Evolutionary conservation across 1,140 invertebrate genomes (phyloP).

Genomic region (Cydia splendana): DNA sequence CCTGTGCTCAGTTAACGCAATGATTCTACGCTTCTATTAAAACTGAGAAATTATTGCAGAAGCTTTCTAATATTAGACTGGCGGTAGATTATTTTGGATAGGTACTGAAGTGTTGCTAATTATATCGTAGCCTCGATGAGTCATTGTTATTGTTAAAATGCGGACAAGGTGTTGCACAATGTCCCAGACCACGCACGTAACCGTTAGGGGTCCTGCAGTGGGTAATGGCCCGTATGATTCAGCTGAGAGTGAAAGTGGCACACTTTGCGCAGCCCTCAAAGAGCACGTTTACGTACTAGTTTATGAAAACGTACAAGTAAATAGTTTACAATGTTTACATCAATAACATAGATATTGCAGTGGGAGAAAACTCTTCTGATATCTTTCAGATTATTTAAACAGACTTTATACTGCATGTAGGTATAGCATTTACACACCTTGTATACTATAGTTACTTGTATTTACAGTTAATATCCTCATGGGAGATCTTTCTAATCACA

Average conservation of each 20-base stretch:
- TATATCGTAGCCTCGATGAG: constrained; percentile 39
- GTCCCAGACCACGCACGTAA: constrained; percentile 39
- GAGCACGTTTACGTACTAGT: not conserved
- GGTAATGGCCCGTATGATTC: constrained; percentile 62
- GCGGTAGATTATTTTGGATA: not conserved
- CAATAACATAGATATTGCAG: too few relatives aligned
- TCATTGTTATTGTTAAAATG: constrained; percentile 57
- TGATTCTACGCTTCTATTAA: constrained; percentile 24
- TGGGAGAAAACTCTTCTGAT: too few relatives aligned
- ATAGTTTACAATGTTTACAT: too few relatives aligned
- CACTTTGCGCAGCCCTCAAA: constrained; percentile 49
- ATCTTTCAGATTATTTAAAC: too few relatives aligned
- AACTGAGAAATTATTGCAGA: not conserved
- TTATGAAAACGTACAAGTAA: not conserved
- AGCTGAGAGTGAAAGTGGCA: constrained; percentile 72
- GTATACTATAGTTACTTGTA: too few relatives aligned
- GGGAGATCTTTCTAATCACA: too few relatives aligned
- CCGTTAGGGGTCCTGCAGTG: constrained; percentile 60
- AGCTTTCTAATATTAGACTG: constrained; percentile 10
- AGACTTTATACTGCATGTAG: not conserved
- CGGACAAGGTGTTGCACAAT: constrained; percentile 52
- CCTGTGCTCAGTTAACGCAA: constrained; percentile 22
- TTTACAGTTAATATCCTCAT: too few relatives aligned
- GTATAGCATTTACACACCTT: too few relatives aligned
- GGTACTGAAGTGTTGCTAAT: constrained; percentile 26